Conservation (phyloP, 1,140 invertebrate species). For the Matsumurasca onukii region DNA sequence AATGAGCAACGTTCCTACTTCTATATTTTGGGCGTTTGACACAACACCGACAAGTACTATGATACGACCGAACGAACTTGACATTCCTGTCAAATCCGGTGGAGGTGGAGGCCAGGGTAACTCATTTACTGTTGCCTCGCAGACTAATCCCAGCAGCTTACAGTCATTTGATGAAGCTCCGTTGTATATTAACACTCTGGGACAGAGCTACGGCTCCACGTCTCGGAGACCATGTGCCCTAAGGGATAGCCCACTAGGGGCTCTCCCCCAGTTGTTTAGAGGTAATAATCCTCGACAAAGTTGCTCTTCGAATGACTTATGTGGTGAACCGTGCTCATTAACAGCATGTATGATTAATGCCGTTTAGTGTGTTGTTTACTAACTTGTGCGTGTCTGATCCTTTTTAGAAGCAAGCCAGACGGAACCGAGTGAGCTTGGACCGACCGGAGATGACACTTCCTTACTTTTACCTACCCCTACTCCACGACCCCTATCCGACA, state of each 20-base stretch:
- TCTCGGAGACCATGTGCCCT: not conserved
- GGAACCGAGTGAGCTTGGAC: conserved; percentile 34
- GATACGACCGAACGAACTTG: conserved; percentile 29
- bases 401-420: conserved; percentile 37
- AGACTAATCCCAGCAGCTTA: conserved; percentile 4
- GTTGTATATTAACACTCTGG: conserved; percentile 17
- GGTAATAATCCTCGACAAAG: not conserved
- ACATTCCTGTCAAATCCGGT: conserved; percentile 22
- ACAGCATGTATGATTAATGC: conserved; percentile 21
- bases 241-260: conserved; percentile 18
- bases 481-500: conserved; percentile 26
- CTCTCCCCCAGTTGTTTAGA: not conserved
- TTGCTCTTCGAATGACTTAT: conserved; percentile 19
- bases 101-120: conserved; percentile 14
- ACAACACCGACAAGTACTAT: conserved; percentile 1
- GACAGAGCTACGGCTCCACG: not conserved
- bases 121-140: not conserved
- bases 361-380: conserved; percentile 29
- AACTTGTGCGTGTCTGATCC: conserved; percentile 33
- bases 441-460: conserved; percentile 23
- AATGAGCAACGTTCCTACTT: conserved; percentile 24
- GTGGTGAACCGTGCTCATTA: conserved; percentile 27
- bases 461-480: conserved; percentile 37
- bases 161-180: not conserved
- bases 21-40: conserved; percentile 33